Evolutionary conservation across 2,888 invertebrate species (phyloP).

Genomic region (Dinocampus coccinellae): DNA sequence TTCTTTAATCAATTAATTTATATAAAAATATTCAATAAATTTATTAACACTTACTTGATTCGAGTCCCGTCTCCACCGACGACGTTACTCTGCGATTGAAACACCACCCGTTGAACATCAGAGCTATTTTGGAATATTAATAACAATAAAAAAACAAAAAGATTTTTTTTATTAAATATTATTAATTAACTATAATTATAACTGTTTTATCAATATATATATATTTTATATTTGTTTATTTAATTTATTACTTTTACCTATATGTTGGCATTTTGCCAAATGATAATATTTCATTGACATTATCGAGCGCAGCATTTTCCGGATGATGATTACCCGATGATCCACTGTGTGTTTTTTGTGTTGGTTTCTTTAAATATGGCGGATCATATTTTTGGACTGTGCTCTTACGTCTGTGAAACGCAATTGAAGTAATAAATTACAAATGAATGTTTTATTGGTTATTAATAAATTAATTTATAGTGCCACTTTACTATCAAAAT

Average conservation of each 20-base stretch:
- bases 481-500: too few relatives aligned
- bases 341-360: constrained; percentile 79
- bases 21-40: not conserved
- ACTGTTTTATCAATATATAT: too few relatives aligned
- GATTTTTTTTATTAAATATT: too few relatives aligned
- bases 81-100: constrained; percentile 82
- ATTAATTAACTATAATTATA: too few relatives aligned
- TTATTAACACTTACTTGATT: constrained; percentile 79
- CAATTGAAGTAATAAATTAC: constrained; percentile 31
- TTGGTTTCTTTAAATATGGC: constrained; percentile 87
- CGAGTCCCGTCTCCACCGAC: constrained; percentile 75
- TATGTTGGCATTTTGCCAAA: constrained; percentile 83
- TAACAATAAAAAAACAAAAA: too few relatives aligned
- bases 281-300: constrained; percentile 84
- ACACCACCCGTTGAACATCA: constrained; percentile 81
- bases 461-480: too few relatives aligned
- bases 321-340: constrained; percentile 81
- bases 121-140: too few relatives aligned
- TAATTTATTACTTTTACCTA: constrained; percentile 72
- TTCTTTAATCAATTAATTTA: constrained; percentile 6
- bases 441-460: constrained; percentile 18
- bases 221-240: too few relatives aligned
- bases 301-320: constrained; percentile 84
- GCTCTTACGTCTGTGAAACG: constrained; percentile 83
- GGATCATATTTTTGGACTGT: constrained; percentile 90